Conservation (phyloP, 2,888 invertebrate genomes). For the Cacoxenus indagator region DNA sequence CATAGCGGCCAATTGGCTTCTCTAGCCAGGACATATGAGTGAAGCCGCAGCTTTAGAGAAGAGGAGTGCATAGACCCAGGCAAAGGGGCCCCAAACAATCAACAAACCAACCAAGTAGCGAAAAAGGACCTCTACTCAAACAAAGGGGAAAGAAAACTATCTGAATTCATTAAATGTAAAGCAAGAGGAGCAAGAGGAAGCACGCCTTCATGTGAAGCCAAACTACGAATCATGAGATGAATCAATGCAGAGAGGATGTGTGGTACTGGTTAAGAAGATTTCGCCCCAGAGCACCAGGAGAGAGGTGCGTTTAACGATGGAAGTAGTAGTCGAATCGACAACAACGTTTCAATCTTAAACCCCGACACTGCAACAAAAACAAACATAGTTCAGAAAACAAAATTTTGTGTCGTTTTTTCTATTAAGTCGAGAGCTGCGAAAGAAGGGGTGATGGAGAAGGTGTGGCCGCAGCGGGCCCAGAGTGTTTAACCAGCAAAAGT, state of each 20-base stretch:
- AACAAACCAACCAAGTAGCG: too few species aligned
- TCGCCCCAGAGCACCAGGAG: too few species aligned
- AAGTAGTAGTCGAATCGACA: constrained; percentile 43
- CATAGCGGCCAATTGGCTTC: not conserved
- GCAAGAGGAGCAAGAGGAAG: not conserved
- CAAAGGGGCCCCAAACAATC: not conserved
- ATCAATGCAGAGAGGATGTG: too few species aligned
- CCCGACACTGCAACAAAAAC: constrained; percentile 42
- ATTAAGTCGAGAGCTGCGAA: too few species aligned
- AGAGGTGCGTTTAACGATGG: too few species aligned
- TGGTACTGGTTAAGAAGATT: too few species aligned
- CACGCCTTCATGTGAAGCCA: too few species aligned
- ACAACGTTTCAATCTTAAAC: constrained; percentile 32
- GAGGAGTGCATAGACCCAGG: too few species aligned
- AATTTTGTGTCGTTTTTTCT: constrained; percentile 61
- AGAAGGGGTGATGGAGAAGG: constrained; percentile 46
- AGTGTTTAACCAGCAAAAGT: not conserved
- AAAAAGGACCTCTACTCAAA: too few species aligned
- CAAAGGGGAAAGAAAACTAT: not conserved
- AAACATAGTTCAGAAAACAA: constrained; percentile 33
- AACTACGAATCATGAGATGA: too few species aligned
- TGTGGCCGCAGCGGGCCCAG: not conserved
- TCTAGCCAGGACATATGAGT: not conserved
- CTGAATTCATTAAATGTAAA: constrained; percentile 9
- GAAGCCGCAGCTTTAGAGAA: too few species aligned